Evolutionary conservation across 2,888 invertebrate species (phyloP).

Genomic region (Plebejus melissa): DNA sequence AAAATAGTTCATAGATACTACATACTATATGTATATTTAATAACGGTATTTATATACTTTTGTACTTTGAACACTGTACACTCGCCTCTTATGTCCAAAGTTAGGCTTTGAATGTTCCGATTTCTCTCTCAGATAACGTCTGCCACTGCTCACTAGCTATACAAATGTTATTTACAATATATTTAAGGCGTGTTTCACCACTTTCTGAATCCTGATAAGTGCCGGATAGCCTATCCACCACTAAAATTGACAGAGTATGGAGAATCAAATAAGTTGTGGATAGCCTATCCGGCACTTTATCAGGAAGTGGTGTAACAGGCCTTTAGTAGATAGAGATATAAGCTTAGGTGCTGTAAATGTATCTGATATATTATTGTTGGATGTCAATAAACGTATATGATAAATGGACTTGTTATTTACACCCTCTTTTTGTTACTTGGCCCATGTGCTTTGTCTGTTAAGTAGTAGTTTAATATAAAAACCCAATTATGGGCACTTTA

Average conservation of each 20-base stretch:
- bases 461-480: neutral
- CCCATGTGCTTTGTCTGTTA: neutral
- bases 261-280: too few species aligned
- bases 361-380: neutral
- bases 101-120: neutral
- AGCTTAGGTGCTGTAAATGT: constrained; percentile 8
- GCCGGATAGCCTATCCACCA: too few species aligned
- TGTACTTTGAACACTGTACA: neutral
- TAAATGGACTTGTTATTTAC: constrained; percentile 18
- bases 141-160: neutral
- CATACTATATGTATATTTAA: too few species aligned
- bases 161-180: neutral
- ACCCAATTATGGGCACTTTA: too few species aligned
- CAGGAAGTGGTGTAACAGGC: too few species aligned
- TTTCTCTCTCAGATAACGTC: neutral
- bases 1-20: too few species aligned
- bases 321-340: neutral
- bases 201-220: too few species aligned
- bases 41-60: too few species aligned
- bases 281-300: too few species aligned
- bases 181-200: neutral
- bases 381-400: constrained; percentile 10
- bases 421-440: neutral
- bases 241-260: too few species aligned
- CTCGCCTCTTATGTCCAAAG: neutral